A percentile compares a stretch with the other conserved stretches of the same genome.
Evolutionary conservation across 2,113 vertebrate species (phyloP).

Genomic region (Lophochroa leadbeateri): DNA sequence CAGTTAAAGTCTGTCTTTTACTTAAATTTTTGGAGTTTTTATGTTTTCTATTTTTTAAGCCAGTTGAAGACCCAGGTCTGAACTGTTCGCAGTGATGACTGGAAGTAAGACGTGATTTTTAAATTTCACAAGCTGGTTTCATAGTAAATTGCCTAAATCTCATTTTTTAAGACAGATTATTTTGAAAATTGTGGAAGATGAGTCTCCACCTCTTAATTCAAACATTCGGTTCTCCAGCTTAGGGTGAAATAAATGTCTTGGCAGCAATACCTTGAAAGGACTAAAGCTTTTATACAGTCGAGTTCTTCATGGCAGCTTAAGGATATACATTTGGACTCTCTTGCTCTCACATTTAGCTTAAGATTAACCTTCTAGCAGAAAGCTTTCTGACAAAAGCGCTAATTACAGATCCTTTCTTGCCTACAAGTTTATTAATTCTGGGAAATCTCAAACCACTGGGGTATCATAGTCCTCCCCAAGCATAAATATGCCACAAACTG

Average conservation of each 20-base stretch:
- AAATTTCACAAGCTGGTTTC: neutral
- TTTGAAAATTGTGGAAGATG: neutral
- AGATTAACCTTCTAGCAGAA: neutral
- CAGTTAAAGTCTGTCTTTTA: neutral
- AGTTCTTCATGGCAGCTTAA: neutral
- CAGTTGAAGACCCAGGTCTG: neutral
- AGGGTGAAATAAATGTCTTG: neutral
- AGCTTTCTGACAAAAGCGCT: neutral
- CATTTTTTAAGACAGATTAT: neutral
- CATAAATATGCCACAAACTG: neutral
- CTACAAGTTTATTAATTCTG: neutral
- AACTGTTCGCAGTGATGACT: neutral
- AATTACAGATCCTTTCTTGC: neutral
- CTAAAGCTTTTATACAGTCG: neutral
- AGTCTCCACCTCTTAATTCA: neutral
- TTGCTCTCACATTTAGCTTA: neutral
- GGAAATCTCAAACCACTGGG: neutral
- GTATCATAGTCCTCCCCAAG: neutral
- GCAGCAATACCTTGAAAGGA: neutral
- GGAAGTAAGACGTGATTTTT: neutral
- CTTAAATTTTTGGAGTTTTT: neutral
- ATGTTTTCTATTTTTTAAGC: neutral
- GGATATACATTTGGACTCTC: neutral
- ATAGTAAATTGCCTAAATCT: neutral
- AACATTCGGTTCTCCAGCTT: neutral